Evolutionary conservation across 2,888 invertebrate species (phyloP).

Genomic region (Lacanobia wlatinum): DNA sequence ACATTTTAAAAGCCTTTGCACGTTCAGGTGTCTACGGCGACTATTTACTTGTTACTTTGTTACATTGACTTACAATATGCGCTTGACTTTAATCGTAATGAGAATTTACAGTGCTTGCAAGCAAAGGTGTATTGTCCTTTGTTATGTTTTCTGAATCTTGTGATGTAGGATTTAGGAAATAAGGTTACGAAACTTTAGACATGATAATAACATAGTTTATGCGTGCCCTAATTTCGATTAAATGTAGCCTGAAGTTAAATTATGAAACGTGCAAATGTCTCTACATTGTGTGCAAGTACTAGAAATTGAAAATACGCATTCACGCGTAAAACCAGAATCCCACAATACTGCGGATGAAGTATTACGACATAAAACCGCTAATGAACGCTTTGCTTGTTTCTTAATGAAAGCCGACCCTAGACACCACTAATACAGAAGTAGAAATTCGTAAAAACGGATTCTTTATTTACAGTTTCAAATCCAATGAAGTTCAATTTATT

Average conservation of each 20-base stretch:
- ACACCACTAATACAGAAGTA: not conserved
- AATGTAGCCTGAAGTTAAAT: constrained; percentile 46
- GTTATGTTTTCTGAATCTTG: constrained; percentile 43
- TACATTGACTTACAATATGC: constrained; percentile 45
- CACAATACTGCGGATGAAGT: constrained; percentile 58
- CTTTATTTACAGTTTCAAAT: constrained; percentile 1
- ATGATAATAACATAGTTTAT: constrained; percentile 48
- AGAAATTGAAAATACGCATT: constrained; percentile 47
- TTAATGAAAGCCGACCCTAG: constrained; percentile 9
- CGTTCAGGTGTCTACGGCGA: constrained; percentile 2
- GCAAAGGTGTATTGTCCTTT: constrained; percentile 45
- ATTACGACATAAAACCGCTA: constrained; percentile 34
- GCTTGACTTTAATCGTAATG: constrained; percentile 54
- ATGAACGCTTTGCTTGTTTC: constrained; percentile 30
- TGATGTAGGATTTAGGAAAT: constrained; percentile 48
- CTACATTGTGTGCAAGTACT: constrained; percentile 46
- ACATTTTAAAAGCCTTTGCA: constrained; percentile 22
- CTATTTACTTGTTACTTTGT: constrained; percentile 38
- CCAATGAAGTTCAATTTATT: not conserved
- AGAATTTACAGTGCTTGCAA: constrained; percentile 48
- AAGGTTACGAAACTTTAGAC: constrained; percentile 37
- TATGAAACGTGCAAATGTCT: constrained; percentile 56
- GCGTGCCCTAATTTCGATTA: constrained; percentile 46
- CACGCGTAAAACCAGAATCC: constrained; percentile 50
- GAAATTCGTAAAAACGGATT: not conserved